These are phyloP conservation scores for Myanophis thanlyinensis DNA, from an alignment of 2,113 vertebrate species.

Conservation along the genomic window DNA sequence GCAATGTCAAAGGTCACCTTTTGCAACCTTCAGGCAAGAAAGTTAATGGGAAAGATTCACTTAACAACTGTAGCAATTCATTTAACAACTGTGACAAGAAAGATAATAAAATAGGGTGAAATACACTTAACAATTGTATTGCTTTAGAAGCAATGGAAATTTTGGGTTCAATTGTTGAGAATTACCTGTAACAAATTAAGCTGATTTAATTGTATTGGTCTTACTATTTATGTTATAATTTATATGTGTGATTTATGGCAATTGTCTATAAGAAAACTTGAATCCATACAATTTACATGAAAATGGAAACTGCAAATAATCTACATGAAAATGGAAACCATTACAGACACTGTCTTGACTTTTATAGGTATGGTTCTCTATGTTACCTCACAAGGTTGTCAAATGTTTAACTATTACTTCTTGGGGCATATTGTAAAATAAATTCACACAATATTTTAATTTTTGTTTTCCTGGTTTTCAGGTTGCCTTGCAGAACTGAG, in stretches of 20 bases:
- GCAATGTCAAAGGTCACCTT: background rate
- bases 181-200: background rate
- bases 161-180: background rate
- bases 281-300: background rate
- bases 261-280: background rate
- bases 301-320: background rate
- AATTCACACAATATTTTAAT: background rate
- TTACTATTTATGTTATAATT: background rate
- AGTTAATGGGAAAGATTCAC: background rate
- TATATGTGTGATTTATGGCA: background rate
- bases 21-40: background rate
- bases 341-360: background rate
- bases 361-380: background rate
- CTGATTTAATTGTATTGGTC: background rate
- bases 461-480: background rate
- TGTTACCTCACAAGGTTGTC: background rate
- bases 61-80: background rate
- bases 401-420: background rate
- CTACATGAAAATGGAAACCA: background rate
- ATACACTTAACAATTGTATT: background rate
- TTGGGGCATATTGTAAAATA: background rate
- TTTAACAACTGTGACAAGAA: background rate
- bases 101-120: background rate
- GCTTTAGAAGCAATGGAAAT: background rate
- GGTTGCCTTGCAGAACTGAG: background rate